Evolutionary conservation across 2,113 vertebrate species (phyloP).

Genomic region (Leiothrix lutea): DNA sequence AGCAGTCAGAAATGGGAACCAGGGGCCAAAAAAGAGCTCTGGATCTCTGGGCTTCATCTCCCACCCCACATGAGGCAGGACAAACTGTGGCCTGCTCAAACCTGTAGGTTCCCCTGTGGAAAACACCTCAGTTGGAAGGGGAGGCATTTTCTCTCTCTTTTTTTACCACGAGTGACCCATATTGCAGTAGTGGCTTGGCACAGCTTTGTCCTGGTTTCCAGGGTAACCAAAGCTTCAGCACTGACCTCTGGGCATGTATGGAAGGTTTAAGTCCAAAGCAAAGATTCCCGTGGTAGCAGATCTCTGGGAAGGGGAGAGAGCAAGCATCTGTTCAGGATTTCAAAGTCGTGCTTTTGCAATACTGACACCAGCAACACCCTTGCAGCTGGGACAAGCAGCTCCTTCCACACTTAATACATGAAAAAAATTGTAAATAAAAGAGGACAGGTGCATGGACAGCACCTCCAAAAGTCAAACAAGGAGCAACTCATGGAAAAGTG

Average conservation of each 20-base stretch:
- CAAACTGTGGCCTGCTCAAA: neutral
- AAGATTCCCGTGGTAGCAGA: neutral
- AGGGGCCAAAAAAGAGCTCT: neutral
- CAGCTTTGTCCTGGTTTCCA: neutral
- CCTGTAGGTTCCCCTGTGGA: neutral
- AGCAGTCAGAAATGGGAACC: neutral
- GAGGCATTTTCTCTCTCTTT: neutral
- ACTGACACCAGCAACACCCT: neutral
- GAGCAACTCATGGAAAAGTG: neutral
- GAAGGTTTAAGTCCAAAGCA: conserved; percentile 8
- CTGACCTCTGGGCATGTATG: neutral
- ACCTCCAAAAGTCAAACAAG: neutral
- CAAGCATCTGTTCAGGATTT: neutral
- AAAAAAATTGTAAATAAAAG: accelerated
- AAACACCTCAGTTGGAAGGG: neutral
- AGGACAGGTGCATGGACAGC: neutral
- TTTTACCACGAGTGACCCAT: neutral
- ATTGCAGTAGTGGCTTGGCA: neutral
- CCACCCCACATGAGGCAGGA: neutral
- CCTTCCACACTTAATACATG: neutral
- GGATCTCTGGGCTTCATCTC: neutral
- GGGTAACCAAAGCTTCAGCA: neutral
- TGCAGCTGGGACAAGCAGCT: neutral
- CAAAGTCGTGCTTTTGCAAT: neutral
- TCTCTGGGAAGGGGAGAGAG: neutral